These are phyloP conservation scores for Dynastes maya DNA, from an alignment of 2,888 invertebrate species.

Conservation along the genomic window DNA sequence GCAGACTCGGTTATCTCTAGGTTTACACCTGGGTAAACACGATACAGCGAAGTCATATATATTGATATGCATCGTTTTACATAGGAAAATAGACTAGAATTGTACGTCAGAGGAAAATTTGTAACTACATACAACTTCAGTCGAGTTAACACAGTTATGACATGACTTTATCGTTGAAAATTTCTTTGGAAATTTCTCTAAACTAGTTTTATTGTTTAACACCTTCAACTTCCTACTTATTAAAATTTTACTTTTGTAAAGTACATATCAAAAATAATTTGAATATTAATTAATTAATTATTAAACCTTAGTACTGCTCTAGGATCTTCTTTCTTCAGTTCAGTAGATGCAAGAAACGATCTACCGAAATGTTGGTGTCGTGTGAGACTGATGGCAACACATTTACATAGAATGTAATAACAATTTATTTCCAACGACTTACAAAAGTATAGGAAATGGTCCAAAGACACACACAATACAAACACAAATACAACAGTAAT, in stretches of 20 bases:
- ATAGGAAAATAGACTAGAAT: neutral
- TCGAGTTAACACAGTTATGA: neutral
- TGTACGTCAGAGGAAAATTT: neutral
- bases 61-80: slow-evolving; percentile 18
- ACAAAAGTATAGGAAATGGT: no score
- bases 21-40: slow-evolving; percentile 21
- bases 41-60: neutral
- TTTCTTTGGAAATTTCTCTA: neutral
- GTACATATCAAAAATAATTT: no score
- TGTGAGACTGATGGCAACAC: no score
- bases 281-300: no score
- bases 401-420: no score
- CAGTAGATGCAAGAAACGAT: no score
- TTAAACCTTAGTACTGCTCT: no score
- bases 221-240: neutral
- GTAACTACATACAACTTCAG: neutral
- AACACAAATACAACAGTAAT: no score
- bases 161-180: neutral
- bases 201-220: neutral
- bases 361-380: no score
- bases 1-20: slow-evolving; percentile 3
- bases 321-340: no score
- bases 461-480: no score
- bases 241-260: neutral
- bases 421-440: no score